Conservation (phyloP, 2,113 vertebrate genomes). For the Turdus rufiventris region DNA sequence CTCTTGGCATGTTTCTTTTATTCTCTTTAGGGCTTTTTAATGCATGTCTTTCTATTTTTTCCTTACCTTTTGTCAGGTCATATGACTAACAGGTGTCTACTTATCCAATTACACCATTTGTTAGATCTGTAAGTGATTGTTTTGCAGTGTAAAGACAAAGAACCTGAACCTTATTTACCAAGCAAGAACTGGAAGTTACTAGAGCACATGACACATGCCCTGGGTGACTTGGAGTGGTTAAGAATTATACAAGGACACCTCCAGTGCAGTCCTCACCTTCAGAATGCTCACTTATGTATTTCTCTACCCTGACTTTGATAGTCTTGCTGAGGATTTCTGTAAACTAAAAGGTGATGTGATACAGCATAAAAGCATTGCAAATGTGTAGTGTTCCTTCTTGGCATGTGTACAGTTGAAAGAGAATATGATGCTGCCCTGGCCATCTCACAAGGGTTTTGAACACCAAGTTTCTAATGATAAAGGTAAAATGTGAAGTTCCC, state of each 20-base stretch:
- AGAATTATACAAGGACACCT: background rate
- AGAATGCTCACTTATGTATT: background rate
- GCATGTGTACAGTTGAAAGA: background rate
- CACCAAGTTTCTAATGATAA: background rate
- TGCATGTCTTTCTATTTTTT: background rate
- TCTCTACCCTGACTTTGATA: background rate
- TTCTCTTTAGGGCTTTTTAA: conserved; percentile 21
- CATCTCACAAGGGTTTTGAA: background rate
- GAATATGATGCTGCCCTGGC: background rate
- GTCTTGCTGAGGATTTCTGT: background rate
- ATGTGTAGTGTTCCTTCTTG: background rate
- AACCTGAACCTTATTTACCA: background rate
- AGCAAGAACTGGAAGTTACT: background rate
- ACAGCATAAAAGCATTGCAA: background rate
- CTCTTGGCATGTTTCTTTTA: conserved; percentile 67
- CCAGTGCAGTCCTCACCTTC: background rate
- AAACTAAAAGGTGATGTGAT: background rate
- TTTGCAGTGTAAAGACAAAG: background rate
- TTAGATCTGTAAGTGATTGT: conserved; percentile 8
- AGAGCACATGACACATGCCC: background rate
- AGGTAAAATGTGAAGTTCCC: background rate
- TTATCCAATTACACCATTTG: background rate
- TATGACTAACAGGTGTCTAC: conserved; percentile 47
- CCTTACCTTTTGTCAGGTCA: conserved; percentile 29
- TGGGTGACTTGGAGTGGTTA: background rate